phyloP scores from a whole-genome alignment of 2,888 invertebrate species.

The Helobdella robusta region DNA sequence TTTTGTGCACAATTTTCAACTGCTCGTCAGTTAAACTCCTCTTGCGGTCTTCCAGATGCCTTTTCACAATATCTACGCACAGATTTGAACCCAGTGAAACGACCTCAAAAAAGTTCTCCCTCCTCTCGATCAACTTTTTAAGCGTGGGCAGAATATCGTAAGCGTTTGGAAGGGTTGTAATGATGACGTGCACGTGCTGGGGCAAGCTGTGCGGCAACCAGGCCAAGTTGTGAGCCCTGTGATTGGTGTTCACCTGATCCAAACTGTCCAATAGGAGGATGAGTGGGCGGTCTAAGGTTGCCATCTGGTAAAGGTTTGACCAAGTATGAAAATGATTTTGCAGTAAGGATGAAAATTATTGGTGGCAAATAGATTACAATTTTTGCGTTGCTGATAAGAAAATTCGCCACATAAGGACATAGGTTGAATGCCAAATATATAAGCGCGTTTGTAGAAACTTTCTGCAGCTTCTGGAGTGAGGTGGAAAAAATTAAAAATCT shows the following conservation, averaged over 20 bases:
- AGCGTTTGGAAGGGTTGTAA: slow-evolving; percentile 35
- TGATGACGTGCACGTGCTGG: slow-evolving; percentile 34
- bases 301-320: slow-evolving; percentile 32
- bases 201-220: slow-evolving; percentile 38
- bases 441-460: too few relatives aligned
- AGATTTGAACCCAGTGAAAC: slow-evolving; percentile 26
- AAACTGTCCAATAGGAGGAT: slow-evolving; percentile 37
- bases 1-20: slow-evolving; percentile 29
- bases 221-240: slow-evolving; percentile 35
- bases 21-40: slow-evolving; percentile 29
- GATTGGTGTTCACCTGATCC: slow-evolving; percentile 36
- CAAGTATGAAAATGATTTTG: too few relatives aligned
- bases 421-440: too few relatives aligned
- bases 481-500: too few relatives aligned
- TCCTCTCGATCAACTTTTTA: slow-evolving; percentile 13
- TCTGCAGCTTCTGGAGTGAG: too few relatives aligned
- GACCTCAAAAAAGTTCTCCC: slow-evolving; percentile 30
- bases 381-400: too few relatives aligned
- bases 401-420: too few relatives aligned
- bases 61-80: slow-evolving; percentile 25
- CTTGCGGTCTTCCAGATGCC: slow-evolving; percentile 16
- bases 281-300: slow-evolving; percentile 35
- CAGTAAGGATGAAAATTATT: too few relatives aligned
- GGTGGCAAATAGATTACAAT: too few relatives aligned
- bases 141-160: slow-evolving; percentile 38